Percentiles rank a stretch among this genome's conserved stretches.
phyloP scores from a whole-genome alignment of 2,113 vertebrate species.

The Axis porcinus region DNA sequence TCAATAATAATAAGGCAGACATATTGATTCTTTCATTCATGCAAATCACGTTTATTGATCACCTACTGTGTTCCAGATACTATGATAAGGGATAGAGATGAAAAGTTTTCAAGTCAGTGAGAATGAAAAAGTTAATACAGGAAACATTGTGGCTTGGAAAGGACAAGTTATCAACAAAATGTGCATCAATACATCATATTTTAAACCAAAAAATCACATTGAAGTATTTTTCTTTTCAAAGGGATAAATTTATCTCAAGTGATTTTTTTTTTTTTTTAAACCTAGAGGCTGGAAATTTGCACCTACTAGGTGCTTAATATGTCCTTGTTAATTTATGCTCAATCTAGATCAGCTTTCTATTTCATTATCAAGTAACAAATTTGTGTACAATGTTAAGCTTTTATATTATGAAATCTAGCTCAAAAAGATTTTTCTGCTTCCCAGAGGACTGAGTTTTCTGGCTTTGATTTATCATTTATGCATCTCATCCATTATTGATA shows the following conservation, averaged over 20 bases:
- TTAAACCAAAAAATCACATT: not conserved
- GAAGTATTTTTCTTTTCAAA: constrained; percentile 10
- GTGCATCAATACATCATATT: not conserved
- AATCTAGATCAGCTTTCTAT: constrained; percentile 43
- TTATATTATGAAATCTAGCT: constrained; percentile 53
- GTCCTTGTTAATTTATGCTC: constrained; percentile 34
- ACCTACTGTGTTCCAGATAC: not conserved
- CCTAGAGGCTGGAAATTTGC: not conserved
- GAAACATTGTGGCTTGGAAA: not conserved
- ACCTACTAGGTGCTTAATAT: not conserved
- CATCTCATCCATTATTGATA: constrained; percentile 25
- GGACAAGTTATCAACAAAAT: not conserved
- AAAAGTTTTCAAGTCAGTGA: not conserved
- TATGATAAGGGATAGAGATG: not conserved
- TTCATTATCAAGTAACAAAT: constrained; percentile 51
- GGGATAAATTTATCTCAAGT: not conserved
- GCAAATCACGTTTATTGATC: not conserved
- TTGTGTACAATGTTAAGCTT: constrained; percentile 32
- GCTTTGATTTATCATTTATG: constrained; percentile 60
- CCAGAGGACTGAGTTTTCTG: constrained; percentile 46
- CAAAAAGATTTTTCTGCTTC: not conserved
- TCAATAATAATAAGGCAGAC: not conserved
- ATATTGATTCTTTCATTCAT: not conserved
- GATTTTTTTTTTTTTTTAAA: not conserved
- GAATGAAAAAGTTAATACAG: not conserved